phyloP scores from a whole-genome alignment of 2,113 vertebrate species.

The Archocentrus centrarchus region DNA sequence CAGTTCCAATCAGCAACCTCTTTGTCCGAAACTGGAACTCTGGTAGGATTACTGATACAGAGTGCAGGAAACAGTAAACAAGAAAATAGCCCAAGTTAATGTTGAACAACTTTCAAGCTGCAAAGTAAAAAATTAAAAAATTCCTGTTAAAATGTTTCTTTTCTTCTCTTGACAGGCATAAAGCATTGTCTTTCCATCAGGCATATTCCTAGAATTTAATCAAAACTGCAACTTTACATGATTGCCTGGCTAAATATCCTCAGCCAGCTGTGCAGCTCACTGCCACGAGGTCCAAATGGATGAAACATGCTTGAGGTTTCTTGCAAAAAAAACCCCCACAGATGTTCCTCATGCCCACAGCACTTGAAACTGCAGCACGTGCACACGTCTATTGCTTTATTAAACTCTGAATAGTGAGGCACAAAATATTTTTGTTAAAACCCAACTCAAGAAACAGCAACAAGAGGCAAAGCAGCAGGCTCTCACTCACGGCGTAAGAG shows the following conservation, averaged over 20 bases:
- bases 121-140: background rate
- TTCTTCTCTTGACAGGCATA: background rate
- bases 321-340: background rate
- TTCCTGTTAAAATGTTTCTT: background rate
- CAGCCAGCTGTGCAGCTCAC: background rate
- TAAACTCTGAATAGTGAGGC: background rate
- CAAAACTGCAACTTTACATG: constrained; percentile 4
- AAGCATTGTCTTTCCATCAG: background rate
- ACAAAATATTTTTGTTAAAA: background rate
- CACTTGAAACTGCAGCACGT: background rate
- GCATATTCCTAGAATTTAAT: background rate
- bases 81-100: background rate
- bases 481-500: background rate
- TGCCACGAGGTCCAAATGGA: background rate
- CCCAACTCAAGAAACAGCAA: background rate
- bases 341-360: background rate
- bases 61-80: background rate
- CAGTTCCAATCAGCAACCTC: background rate
- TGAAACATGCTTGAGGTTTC: background rate
- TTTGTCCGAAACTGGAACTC: background rate
- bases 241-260: background rate
- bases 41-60: background rate
- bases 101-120: background rate
- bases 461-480: background rate
- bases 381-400: background rate